phyloP scores from a whole-genome alignment of 2,797 vertebrate genomes.

The Rhinichthys osculus region DNA sequence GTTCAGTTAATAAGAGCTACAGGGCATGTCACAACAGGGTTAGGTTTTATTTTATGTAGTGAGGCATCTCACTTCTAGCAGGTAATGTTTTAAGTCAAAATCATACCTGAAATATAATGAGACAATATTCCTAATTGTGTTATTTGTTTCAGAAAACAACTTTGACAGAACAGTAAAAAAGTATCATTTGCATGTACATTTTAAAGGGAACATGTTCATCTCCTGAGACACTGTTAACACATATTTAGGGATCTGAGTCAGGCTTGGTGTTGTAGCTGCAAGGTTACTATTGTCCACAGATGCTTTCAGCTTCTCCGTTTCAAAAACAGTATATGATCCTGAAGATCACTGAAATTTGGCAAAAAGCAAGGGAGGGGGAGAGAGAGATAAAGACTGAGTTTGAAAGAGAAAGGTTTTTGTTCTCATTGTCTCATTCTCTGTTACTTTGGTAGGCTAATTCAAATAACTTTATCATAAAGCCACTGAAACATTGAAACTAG shows the following conservation, averaged over 20 bases:
- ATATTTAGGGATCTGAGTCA: background rate
- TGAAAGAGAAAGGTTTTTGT: background rate
- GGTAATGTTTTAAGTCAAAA: background rate
- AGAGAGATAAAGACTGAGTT: background rate
- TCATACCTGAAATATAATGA: background rate
- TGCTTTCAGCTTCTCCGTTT: constrained; percentile 33
- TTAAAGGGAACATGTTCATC: background rate
- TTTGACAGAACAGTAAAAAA: background rate
- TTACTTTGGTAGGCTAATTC: background rate
- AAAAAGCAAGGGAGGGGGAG: background rate
- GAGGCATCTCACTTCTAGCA: background rate
- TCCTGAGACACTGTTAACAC: background rate
- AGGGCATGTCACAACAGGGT: background rate
- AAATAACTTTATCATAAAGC: background rate
- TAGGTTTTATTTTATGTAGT: background rate
- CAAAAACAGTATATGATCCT: constrained; percentile 1
- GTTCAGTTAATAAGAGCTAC: constrained; percentile 3
- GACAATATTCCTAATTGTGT: background rate
- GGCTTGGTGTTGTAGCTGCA: background rate
- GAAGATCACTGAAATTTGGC: background rate
- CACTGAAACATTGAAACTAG: constrained; percentile 5
- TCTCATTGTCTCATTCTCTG: background rate
- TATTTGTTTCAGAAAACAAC: background rate
- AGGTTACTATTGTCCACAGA: background rate
- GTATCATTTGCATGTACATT: background rate